Conservation (phyloP, 35 echinoderm and acorn worm species). For the Ophiothrix spiculata region DNA sequence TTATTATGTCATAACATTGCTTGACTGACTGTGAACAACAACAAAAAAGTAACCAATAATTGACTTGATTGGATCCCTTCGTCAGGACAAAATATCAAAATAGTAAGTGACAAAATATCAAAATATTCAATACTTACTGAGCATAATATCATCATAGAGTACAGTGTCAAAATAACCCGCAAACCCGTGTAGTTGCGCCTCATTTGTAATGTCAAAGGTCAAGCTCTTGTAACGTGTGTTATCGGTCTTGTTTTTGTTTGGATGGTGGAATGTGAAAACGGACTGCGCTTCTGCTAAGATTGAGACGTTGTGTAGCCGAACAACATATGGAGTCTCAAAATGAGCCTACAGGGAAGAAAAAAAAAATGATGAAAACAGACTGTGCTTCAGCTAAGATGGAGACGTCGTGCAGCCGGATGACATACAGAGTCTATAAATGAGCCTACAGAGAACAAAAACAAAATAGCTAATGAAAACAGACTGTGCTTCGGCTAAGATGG, state of each 20-base stretch:
- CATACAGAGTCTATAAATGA: conserved; percentile 95
- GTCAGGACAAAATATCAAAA: too few species aligned
- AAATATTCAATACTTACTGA: conserved; percentile 70
- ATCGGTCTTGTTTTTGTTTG: conserved; percentile 61
- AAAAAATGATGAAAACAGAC: conserved; percentile 34
- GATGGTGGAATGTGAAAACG: conserved; percentile 83
- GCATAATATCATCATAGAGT: conserved; percentile 86
- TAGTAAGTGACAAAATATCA: too few species aligned
- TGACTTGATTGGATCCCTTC: too few species aligned
- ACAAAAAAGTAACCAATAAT: neutral
- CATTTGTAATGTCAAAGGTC: conserved; percentile 61
- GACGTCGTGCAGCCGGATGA: conserved; percentile 90
- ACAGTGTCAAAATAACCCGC: conserved; percentile 98
- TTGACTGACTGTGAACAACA: too few species aligned
- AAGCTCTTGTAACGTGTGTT: conserved; percentile 82
- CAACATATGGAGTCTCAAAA: conserved; percentile 98
- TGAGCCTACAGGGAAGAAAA: conserved; percentile 61
- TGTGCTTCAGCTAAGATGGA: conserved; percentile 66
- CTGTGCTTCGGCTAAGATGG: conserved; percentile 68
- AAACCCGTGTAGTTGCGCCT: conserved; percentile 88
- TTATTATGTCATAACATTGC: too few species aligned
- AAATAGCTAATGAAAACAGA: conserved; percentile 69
- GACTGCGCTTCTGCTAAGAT: conserved; percentile 75
- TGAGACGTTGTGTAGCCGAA: conserved; percentile 88
- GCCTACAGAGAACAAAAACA: conserved; percentile 41